Evolutionary conservation across 2,797 vertebrate genomes (phyloP).

Genomic region (Poeciliopsis turneri): DNA sequence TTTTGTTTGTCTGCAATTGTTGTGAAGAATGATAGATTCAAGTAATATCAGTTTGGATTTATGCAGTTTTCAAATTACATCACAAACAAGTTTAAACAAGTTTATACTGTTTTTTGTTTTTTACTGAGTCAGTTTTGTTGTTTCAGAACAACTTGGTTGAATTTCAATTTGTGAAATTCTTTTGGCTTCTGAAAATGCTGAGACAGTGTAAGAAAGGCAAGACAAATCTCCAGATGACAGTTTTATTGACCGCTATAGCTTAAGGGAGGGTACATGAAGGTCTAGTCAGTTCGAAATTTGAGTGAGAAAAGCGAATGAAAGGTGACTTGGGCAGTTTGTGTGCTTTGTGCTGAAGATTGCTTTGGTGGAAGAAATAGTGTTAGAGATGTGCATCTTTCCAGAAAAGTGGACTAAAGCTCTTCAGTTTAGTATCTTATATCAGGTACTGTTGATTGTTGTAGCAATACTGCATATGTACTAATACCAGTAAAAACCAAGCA

Average conservation of each 20-base stretch:
- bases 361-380: not conserved
- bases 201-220: not conserved
- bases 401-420: not conserved
- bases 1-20: no score
- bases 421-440: not conserved
- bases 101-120: not conserved
- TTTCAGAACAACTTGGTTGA: not conserved
- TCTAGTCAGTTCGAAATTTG: not conserved
- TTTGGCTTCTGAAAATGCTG: not conserved
- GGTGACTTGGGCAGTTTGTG: not conserved
- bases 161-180: not conserved
- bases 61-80: not conserved
- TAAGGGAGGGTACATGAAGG: not conserved
- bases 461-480: not conserved
- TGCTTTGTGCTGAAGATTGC: not conserved
- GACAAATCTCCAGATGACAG: conserved; percentile 8
- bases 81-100: not conserved
- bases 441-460: not conserved
- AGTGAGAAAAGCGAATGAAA: not conserved
- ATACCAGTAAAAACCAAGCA: not conserved
- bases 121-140: not conserved
- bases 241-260: not conserved
- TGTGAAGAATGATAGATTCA: not conserved
- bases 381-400: not conserved
- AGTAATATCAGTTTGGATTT: not conserved